Base-by-base conservation (phyloP, 2,797 vertebrate genomes). In the Phyllotis vaccarum region DNA sequence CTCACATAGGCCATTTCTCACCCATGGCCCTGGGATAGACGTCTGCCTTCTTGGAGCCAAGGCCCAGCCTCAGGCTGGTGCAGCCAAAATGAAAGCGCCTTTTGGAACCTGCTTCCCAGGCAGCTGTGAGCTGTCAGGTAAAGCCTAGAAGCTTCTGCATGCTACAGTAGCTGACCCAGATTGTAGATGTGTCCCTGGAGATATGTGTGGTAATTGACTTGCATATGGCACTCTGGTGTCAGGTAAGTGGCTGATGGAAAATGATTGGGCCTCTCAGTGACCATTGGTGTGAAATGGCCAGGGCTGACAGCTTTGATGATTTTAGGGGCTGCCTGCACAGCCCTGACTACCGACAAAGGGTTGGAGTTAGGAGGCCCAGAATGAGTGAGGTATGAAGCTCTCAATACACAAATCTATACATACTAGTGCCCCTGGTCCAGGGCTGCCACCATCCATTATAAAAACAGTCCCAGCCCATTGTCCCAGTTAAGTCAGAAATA, bases 81-180 rank as follows among this genome's bases (percentile, higher is more conserved):
- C 85, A 58, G 72, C 64, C 16, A 79, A 94, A 93, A 86, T 60
- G 72, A 90, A 93, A 91, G n/a, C 1, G 60, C 43, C 34, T 27
- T 70, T 86, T 92, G 60, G 34, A 91, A 24, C 34, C 86, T 52
- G 75, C 96, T 89, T 3, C 56, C 40, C 8, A 1, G 95, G 94
- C 93, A 24, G 93, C 96, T 56, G 14, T 90, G 75, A 86, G 49
- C 94, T 93, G 95, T 56, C 95, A 94, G 95, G 95, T n/a, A 7
- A 96, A 94, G 92, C 75, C 46, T 5, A 54, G 58, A 2, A 0
- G 56, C 89, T 54, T 90, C 89, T 19, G 8, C 11, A 27, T 74
- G 29, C n/a, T 79, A 90, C 56, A 0, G 54, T 89, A 95, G 91
- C 37, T 94, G 76, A 92, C 79, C 86, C 97, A 93, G 46, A 54